Evolutionary conservation across 2,888 invertebrate species (phyloP).

Genomic region (Drosophila atripex): DNA sequence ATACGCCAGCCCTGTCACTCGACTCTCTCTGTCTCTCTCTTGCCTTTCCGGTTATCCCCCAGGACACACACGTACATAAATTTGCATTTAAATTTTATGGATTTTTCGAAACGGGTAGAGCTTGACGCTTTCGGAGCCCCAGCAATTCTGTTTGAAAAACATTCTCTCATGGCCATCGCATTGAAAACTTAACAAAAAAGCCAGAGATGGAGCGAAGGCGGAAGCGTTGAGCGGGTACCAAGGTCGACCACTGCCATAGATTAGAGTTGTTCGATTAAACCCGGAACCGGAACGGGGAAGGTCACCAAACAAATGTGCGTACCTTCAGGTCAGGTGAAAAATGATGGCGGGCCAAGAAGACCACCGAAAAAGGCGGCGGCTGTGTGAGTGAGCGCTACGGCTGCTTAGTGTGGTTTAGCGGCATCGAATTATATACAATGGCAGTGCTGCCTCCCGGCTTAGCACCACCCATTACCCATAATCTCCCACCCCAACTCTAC

Average conservation of each 20-base stretch:
- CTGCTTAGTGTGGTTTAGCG: conserved; percentile 68
- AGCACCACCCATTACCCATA: not conserved
- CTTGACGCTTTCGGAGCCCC: conserved; percentile 5
- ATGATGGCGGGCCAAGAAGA: conserved; percentile 30
- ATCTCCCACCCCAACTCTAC: not conserved
- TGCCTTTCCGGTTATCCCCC: conserved; percentile 9
- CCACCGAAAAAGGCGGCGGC: conserved; percentile 41
- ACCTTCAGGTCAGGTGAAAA: conserved; percentile 45
- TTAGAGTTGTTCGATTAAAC: conserved; percentile 39
- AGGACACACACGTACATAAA: conserved; percentile 72
- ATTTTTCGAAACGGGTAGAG: conserved; percentile 42
- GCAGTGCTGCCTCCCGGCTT: not conserved
- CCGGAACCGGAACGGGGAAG: not conserved
- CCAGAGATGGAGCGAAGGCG: not conserved
- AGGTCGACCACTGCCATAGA: conserved; percentile 17
- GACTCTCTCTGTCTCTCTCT: not conserved
- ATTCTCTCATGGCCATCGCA: conserved; percentile 33
- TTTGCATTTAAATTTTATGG: conserved; percentile 75
- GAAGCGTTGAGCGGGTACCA: conserved; percentile 9
- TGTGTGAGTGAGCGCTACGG: conserved; percentile 27
- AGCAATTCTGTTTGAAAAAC: conserved; percentile 3
- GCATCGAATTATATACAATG: conserved; percentile 70
- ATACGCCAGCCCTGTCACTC: conserved; percentile 37
- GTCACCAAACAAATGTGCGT: conserved; percentile 41
- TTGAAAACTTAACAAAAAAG: conserved; percentile 31